Evolutionary conservation across 2,113 vertebrate species (phyloP).

Genomic region (Arothron firmamentum): DNA sequence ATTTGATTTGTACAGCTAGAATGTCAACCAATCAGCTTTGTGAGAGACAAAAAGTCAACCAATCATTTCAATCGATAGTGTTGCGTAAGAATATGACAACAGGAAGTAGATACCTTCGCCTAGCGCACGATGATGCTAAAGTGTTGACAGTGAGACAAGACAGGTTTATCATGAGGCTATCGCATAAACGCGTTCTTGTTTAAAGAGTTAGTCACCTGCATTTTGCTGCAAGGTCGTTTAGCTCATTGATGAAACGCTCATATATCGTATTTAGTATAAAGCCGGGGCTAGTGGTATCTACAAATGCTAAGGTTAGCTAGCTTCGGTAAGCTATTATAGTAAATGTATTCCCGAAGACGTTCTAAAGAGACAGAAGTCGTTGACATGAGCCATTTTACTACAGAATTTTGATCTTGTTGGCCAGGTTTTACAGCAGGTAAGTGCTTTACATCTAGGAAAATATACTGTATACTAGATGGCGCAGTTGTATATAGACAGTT

Average conservation of each 20-base stretch:
- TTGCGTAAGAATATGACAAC: conserved; percentile 45
- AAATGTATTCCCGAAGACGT: neutral
- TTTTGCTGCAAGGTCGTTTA: neutral
- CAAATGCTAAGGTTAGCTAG: conserved; percentile 27
- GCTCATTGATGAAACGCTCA: neutral
- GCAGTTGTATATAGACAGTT: neutral
- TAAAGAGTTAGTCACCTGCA: neutral
- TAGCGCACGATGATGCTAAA: conserved; percentile 12
- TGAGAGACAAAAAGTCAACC: neutral
- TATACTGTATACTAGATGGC: neutral
- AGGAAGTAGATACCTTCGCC: conserved; percentile 55
- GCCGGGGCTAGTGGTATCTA: conserved; percentile 11
- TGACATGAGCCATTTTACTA: conserved; percentile 31
- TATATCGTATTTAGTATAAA: conserved; percentile 1
- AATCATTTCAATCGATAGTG: conserved; percentile 52
- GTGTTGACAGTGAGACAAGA: neutral
- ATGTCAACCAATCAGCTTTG: conserved; percentile 47
- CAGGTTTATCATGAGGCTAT: neutral
- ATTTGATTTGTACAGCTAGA: too few relatives aligned
- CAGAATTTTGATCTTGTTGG: conserved; percentile 12
- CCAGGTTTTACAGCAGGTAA: conserved; percentile 4
- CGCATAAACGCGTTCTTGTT: neutral
- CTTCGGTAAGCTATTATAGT: neutral
- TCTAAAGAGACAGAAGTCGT: neutral
- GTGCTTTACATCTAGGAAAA: neutral